Evolutionary conservation across 2,888 invertebrate genomes (phyloP), one percentile per base, ranked within the genome.

Genomic region (Calephelis perditalis): DNA sequence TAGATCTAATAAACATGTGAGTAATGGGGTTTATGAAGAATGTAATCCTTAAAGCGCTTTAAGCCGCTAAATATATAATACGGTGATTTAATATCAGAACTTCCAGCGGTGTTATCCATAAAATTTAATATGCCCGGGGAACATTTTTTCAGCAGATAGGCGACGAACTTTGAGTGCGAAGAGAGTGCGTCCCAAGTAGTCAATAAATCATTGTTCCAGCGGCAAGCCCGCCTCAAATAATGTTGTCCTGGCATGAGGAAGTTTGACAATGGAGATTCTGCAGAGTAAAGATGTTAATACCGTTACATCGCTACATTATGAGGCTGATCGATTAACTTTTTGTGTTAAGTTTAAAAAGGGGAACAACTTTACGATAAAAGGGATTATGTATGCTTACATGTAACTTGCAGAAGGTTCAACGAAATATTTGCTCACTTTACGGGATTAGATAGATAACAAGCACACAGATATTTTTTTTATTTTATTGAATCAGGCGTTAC

Each of bases 131-230:
- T 71, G 68, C 68, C 59, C 60, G 59, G 61, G 60, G 67, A 71
- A 70, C 68, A 73, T 74, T 74, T 74, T 75, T 71, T 62, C 63
- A 62, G 55, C 57, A 68, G 68, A 63, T 68, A 66, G 65, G 63
- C 67, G 66, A 64, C 70, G 60, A 72, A 77, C 64, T 76, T 75
- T 73, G 65, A 73, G 71, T 73, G 71, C 68, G 72, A 71, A 75
- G 79, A 76, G 76, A 79, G 81, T 80, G 77, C 72, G 73, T 76
- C 78, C 77, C 75, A 67, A 70, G 74, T 71, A 76, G 73, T 77
- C 81, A 71, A 84, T 85, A 84, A 82, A 84, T 85, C 84, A 86
- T 84, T 76, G 75, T 80, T 77, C 73, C 67, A 71, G 76, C 68
- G 68, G 71, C 61, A 63, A 73, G 73, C 73, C 73, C 65, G 73